Evolutionary conservation across 2,888 invertebrate genomes (phyloP), one percentile per base, ranked within the genome.

Genomic region (Ligdia adustata): DNA sequence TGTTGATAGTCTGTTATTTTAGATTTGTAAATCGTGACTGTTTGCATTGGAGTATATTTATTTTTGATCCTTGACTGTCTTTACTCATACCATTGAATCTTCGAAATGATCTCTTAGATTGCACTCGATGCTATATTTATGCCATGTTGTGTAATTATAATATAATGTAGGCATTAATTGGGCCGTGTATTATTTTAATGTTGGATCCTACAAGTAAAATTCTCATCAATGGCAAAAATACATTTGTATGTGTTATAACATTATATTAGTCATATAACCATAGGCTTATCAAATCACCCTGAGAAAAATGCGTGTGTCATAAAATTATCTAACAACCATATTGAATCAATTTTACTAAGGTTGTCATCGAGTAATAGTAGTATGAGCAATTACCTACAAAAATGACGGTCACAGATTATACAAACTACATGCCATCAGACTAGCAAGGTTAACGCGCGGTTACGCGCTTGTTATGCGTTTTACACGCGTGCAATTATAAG

Each of bases 401-500:
- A 34, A 42, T 39, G 37, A 49, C 50, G 46, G 41, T 33, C 9
- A 33, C 44, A 51, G 41, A 44, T 46, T 35, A 42, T 26, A 49
- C 32, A 43, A 42, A 53, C 52, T 45, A 51, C 52, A 29, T 9
- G 18, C 28, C 12, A 31, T 41, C 28, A 43, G 24, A 27, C 31
- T 45, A 20, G 48, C 62, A 66, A 69, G 69, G 70, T 68, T 52
- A 64, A 35, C 15, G 4, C 42, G 59, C 43, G 56, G 57, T 51
- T 52, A 40, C 3, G 34, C 24, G 14, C 38, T 49, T 47, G 9
- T 22, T 7, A 37, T 7, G 27, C 13, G 6, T 13, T 33, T 46
- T 29, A 45, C 6, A 12, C 4, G 1, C 18, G 18, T 1, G 6
- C 18, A 18, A 18, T 18, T 6, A 18, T 5, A 6, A 5, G 1